phyloP scores from a whole-genome alignment of 2,797 vertebrate species.

The Parauchenoglanis punctatus region DNA sequence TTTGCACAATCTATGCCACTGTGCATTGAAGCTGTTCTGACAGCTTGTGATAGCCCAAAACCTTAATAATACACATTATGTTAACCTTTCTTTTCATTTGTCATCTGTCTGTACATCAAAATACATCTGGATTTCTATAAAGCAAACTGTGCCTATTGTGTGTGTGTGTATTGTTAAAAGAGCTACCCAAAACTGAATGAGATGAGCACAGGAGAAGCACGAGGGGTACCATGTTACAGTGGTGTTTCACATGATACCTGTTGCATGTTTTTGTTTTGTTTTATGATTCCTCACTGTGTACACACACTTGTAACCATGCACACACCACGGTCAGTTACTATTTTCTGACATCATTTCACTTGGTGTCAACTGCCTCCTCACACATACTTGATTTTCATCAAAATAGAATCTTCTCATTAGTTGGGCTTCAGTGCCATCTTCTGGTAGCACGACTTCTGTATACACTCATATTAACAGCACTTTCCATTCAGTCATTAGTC shows the following conservation, averaged over 20 bases:
- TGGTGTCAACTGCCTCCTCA: neutral
- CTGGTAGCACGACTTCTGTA: slow-evolving; percentile 39
- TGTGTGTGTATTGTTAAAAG: neutral
- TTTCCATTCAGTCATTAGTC: neutral
- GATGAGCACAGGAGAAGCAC: neutral
- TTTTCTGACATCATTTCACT: neutral
- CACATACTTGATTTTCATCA: slow-evolving; percentile 4
- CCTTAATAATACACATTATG: neutral
- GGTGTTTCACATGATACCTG: neutral
- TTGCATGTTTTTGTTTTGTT: neutral
- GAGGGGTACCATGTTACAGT: neutral
- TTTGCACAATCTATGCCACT: neutral
- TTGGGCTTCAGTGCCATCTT: slow-evolving; percentile 60
- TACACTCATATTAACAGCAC: neutral
- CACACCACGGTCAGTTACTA: neutral
- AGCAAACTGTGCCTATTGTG: neutral
- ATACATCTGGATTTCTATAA: neutral
- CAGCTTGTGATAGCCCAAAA: neutral
- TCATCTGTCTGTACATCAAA: too few species aligned
- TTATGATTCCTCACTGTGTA: neutral
- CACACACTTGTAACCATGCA: neutral
- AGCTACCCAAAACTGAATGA: neutral
- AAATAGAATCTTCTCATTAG: neutral
- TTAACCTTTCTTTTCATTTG: neutral
- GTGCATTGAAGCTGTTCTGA: neutral